A percentile compares a stretch with the other conserved stretches of the same genome.
Evolutionary conservation across 2,113 vertebrate genomes (phyloP).

Genomic region (Alectura lathami): DNA sequence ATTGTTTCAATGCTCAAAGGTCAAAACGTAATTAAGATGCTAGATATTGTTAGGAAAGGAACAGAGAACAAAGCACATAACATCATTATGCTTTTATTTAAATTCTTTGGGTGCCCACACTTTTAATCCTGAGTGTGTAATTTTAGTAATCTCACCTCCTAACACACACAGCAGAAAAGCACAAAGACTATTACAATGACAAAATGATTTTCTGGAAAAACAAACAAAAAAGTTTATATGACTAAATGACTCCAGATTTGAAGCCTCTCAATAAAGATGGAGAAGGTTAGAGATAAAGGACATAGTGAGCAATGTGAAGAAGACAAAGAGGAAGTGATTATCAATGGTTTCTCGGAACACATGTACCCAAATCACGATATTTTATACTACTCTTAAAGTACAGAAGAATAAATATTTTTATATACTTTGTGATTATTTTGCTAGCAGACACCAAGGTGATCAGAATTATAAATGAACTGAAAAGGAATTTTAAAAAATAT

Average conservation of each 20-base stretch:
- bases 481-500: background rate
- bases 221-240: background rate
- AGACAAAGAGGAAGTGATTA: background rate
- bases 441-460: background rate
- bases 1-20: background rate
- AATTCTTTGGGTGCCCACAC: background rate
- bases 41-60: background rate
- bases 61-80: background rate
- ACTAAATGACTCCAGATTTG: background rate
- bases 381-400: background rate
- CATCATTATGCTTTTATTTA: background rate
- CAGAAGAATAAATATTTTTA: background rate
- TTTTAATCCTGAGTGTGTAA: background rate
- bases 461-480: background rate
- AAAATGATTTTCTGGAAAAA: background rate
- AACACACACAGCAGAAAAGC: background rate
- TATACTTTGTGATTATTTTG: background rate
- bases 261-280: background rate
- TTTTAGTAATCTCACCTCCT: background rate
- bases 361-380: background rate
- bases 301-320: background rate
- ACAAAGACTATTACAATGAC: background rate
- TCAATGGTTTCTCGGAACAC: background rate
- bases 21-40: background rate
- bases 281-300: background rate